A percentile compares a stretch with the other conserved stretches of the same genome.
Conservation (phyloP, 2,797 vertebrate species). For the Poecilia wingei region DNA sequence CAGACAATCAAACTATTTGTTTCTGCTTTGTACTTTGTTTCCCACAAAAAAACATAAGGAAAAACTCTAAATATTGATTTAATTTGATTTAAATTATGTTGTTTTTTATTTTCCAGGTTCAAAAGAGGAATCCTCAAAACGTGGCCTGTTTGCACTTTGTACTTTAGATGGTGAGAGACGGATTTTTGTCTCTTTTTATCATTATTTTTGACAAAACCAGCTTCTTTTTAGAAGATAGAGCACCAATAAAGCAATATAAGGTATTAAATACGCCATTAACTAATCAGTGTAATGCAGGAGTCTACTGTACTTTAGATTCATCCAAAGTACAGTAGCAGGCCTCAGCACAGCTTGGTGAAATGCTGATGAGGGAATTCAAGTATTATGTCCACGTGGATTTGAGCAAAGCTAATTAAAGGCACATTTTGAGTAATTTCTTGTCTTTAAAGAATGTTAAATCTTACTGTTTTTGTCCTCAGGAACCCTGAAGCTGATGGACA, state of each 20-base stretch:
- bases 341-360: not conserved
- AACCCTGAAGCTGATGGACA: conserved; percentile 95
- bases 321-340: not conserved
- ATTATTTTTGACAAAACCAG: not conserved
- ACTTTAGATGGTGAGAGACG: conserved; percentile 91
- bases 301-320: not conserved
- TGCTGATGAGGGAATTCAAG: not conserved
- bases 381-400: not conserved
- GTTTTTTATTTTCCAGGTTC: conserved; percentile 74
- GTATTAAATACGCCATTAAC: not conserved
- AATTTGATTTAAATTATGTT: not conserved
- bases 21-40: not conserved
- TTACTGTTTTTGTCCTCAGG: conserved; percentile 71
- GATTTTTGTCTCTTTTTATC: not conserved
- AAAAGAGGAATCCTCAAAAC: conserved; percentile 79
- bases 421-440: not conserved
- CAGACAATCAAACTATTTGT: not conserved
- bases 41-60: not conserved
- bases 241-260: not conserved
- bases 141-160: conserved; percentile 94
- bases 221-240: not conserved
- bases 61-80: not conserved
- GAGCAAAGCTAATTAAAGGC: not conserved
- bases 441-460: not conserved
- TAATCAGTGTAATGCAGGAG: not conserved